Evolutionary conservation across 2,888 invertebrate genomes (phyloP).

Genomic region (Rhaphigaster nebulosa): DNA sequence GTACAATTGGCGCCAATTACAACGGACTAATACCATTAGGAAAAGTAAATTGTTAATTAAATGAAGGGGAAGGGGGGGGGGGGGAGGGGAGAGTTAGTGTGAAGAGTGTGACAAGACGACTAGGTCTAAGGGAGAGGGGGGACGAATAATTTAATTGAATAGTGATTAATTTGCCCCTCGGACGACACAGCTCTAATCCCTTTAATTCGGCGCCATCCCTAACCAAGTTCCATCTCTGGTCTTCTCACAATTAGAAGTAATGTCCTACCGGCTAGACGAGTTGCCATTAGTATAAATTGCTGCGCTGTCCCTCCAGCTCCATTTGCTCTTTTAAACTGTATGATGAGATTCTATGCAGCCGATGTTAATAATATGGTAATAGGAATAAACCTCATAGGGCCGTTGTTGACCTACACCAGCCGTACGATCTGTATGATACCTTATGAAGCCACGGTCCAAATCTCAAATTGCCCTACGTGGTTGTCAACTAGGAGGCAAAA

Average conservation of each 20-base stretch:
- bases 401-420: no score
- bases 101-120: constrained; percentile 23
- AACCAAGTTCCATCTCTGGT: constrained; percentile 24
- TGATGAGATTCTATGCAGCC: background rate
- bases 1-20: background rate
- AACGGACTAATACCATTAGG: background rate
- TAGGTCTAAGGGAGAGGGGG: background rate
- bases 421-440: no score
- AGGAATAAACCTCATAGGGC: no score
- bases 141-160: constrained; percentile 38
- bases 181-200: background rate
- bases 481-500: no score
- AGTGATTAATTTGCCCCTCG: constrained; percentile 21
- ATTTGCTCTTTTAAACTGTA: background rate
- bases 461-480: no score
- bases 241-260: constrained; percentile 36
- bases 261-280: background rate
- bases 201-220: constrained; percentile 41
- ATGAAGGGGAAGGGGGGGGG: background rate
- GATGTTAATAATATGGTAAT: background rate
- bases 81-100: background rate
- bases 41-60: constrained; percentile 27
- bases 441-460: no score
- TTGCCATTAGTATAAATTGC: background rate
- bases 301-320: background rate